Evolutionary conservation across 2,888 invertebrate genomes (phyloP), one percentile per base, ranked within the genome.

Genomic region (Patella caerulea): DNA sequence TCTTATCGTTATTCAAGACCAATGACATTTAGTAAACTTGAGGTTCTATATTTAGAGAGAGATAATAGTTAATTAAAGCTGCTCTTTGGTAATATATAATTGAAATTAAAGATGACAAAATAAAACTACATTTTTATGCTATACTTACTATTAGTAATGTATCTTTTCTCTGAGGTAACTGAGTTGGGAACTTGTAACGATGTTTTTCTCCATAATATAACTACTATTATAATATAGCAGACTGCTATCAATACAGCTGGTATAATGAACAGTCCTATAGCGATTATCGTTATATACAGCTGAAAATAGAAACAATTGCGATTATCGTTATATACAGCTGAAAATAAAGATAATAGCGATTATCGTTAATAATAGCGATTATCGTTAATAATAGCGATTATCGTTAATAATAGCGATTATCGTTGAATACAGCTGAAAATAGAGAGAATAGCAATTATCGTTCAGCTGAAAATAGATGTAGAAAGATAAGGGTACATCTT

Each of bases 161-260:
- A 65, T 65, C 65, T 65, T 65, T 65, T 54, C 19, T 45, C 34
- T 15, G 76, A 59, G 12, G 72, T 55, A 14, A 29, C n/a, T 29
- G 70, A 70, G 29, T 53, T 71, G 7, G 59, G 29, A n/a, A 53
- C 65, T 11, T 78, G 72, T 17, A 84, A 78, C 4, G 80, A 81
- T 11, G 86, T 83, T 71, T 86, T 86, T 73, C 82, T 84, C 98
- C 98, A 98, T 86, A 98, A 97, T 17, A 97, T 97, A 88, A 95
- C 94, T 1, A 98, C 97, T 86, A 98, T 98, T 86, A 97, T 95
- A 24, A 96, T 95, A 91, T 98, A 98, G 91, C 98, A 98, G 14
- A 95, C 95, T 12, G 96, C 95, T 82, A 98, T 98, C 84, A 97
- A 95, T 76, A 97, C 89, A 0, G 97, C 96, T 0, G 98, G 98